Percentiles rank a stretch among this genome's conserved stretches.
phyloP scores from a whole-genome alignment of 2,113 vertebrate genomes.

The Sigmodon hispidus region DNA sequence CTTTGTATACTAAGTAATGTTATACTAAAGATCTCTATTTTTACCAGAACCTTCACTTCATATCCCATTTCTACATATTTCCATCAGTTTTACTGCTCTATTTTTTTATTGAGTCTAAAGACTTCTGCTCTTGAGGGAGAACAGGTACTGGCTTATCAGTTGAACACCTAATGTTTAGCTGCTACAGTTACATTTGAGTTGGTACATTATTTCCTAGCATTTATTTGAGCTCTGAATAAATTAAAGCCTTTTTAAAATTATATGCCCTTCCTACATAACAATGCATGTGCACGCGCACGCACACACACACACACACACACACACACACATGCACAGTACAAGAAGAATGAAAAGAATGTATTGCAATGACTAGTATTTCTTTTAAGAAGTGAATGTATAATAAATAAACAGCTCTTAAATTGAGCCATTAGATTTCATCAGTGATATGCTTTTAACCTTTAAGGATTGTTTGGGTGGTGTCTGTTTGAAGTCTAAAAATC shows the following conservation, averaged over 20 bases:
- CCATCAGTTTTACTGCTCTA: constrained; percentile 44
- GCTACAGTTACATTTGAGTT: constrained; percentile 10
- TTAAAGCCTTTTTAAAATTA: constrained; percentile 48
- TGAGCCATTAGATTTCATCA: constrained; percentile 23
- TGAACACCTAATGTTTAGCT: neutral
- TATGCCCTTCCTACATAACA: neutral
- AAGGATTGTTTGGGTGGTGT: neutral
- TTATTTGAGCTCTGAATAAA: constrained; percentile 59
- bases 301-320: neutral
- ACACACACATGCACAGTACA: neutral
- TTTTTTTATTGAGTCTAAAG: constrained; percentile 44
- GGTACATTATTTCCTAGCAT: constrained; percentile 14
- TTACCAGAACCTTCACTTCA: constrained; percentile 30
- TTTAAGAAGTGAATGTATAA: neutral
- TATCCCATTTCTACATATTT: constrained; percentile 40
- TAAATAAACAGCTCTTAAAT: constrained; percentile 36
- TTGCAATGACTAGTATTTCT: constrained; percentile 46
- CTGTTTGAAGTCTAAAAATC: constrained; percentile 37
- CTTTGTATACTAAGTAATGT: neutral
- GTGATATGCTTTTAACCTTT: constrained; percentile 21
- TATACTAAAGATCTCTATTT: constrained; percentile 35
- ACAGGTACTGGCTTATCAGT: neutral
- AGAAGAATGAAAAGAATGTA: neutral
- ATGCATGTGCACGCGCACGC: neutral
- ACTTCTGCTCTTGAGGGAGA: neutral